These are phyloP conservation scores for Chrysogorgia sp. DNA, from an alignment of 92 coral and sea anemone species.

Conservation along the genomic window DNA sequence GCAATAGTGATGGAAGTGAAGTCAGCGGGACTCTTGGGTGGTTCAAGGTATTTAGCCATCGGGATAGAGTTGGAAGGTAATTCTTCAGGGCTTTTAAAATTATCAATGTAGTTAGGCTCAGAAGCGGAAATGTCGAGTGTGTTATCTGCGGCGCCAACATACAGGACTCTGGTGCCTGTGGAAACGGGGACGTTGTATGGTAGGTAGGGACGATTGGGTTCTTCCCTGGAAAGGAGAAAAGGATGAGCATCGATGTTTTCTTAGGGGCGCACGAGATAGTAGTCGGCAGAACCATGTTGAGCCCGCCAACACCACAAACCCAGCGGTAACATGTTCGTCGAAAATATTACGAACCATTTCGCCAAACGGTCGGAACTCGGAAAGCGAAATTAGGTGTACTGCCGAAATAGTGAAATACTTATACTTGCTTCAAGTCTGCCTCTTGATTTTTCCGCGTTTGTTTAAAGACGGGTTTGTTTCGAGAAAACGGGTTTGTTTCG, in stretches of 20 bases:
- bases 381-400: no score
- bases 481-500: no score
- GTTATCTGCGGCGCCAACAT: background rate
- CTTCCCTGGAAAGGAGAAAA: background rate
- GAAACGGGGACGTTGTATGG: slow-evolving; percentile 11
- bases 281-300: no score
- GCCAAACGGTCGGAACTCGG: no score
- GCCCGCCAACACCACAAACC: no score
- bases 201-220: background rate
- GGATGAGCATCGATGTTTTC: background rate
- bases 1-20: slow-evolving; percentile 1
- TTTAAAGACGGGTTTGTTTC: no score
- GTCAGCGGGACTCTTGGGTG: slow-evolving; percentile 14
- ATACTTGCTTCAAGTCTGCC: no score
- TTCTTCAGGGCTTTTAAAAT: slow-evolving; percentile 22
- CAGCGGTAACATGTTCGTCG: no score
- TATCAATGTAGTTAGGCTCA: slow-evolving; percentile 2
- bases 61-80: slow-evolving; percentile 27
- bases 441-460: no score
- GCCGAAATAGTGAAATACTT: no score
- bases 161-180: background rate
- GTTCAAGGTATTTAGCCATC: slow-evolving; percentile 21
- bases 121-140: background rate
- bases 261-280: background rate
- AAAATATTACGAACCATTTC: no score